Evolutionary conservation across 2,888 invertebrate species (phyloP), one percentile per base, ranked within the genome.

Genomic region (Cephus runcator): DNA sequence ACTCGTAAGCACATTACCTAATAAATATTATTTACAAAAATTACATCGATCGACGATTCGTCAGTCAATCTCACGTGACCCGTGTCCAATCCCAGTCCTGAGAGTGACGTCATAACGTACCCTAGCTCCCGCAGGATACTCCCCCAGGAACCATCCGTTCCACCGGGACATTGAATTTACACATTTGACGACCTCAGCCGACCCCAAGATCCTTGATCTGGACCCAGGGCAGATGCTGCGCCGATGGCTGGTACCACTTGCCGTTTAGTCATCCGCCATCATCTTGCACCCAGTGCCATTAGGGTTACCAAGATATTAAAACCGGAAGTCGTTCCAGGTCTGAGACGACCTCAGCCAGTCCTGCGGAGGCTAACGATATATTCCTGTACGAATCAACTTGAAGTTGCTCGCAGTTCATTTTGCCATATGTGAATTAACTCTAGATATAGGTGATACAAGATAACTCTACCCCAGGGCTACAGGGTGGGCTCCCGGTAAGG

Each of bases 11-110:
- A 89, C 88, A 88, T 89, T 87, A 89, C 87, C 88, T 88, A 89
- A 89, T 89, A 90, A 87, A 89, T 86, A 89, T 88, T 88, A 88
- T 90, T 89, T 89, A 89, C 88, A 89, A 89, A 89, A 88, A 84
- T 79, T 74, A 40, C 23, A 56, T 56, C 15, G 23, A 23, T 23
- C 40, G 40, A 4, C 0, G 1, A 40, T 40, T 0, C 1, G 9
- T 56, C 40, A 0, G 9, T 9, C 9, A 23, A 56, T 56, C 6
- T 56, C 6, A 23, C 40, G 2, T 23, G 1, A 56, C 40, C 40
- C 40, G 9, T 9, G 15, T 56, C 23, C 15, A 56, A 56, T 56
- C 9, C 4, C 23, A 56, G 40, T 15, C 40, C 40, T 6, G 2
- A 56, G 2, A 23, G 9, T 56, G 23, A 56, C 40, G 40, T 56